These are phyloP conservation scores for Noturus placidus DNA, from an alignment of 2,113 vertebrate species.

Conservation along the genomic window DNA sequence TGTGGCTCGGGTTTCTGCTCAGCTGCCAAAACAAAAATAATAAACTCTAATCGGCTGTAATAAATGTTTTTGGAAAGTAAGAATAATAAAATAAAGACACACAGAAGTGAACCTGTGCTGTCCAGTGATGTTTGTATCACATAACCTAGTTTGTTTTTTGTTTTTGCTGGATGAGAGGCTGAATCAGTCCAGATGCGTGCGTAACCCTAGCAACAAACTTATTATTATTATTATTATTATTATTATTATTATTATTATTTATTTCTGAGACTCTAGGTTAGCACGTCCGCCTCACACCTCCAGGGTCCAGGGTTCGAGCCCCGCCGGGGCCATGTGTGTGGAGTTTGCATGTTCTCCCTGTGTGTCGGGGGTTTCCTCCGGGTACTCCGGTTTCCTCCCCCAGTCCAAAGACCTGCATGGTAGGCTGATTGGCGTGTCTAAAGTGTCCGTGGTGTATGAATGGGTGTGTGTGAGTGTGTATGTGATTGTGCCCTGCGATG, in stretches of 20 bases:
- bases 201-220: constrained; percentile 18
- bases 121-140: not conserved
- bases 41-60: not conserved
- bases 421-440: no score
- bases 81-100: not conserved
- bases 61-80: not conserved
- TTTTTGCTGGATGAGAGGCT: not conserved
- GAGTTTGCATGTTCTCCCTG: no score
- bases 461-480: no score
- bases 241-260: not conserved
- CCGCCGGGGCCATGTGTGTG: no score
- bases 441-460: no score
- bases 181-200: not conserved
- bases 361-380: no score
- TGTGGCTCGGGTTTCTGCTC: not conserved
- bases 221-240: not conserved
- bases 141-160: not conserved
- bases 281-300: no score
- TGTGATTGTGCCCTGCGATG: no score
- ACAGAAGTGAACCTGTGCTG: not conserved
- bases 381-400: no score
- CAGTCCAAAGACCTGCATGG: no score
- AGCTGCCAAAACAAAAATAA: not conserved
- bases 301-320: no score
- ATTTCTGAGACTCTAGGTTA: not conserved